Conservation (phyloP, 2,113 vertebrate species). For the Laticauda laticaudata region DNA sequence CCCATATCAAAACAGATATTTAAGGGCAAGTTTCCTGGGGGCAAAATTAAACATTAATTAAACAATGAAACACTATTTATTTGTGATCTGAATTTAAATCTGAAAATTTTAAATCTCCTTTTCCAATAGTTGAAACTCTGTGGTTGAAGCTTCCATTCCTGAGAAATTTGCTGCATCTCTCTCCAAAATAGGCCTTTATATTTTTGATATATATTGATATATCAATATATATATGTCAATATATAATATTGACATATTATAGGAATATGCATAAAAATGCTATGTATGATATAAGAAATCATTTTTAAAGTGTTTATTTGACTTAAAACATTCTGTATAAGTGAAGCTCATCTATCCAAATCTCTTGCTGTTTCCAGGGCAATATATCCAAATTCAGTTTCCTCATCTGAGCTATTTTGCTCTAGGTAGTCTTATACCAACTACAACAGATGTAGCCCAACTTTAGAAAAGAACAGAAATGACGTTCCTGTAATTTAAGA, state of each 20-base stretch:
- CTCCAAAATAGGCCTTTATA: neutral
- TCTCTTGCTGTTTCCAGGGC: neutral
- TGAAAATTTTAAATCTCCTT: neutral
- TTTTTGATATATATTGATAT: too few species aligned
- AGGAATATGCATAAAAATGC: neutral
- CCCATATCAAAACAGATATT: neutral
- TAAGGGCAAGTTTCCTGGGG: neutral
- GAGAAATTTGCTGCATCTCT: neutral
- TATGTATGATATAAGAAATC: neutral
- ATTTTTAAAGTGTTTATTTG: neutral
- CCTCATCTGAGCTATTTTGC: neutral
- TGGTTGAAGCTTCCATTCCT: neutral
- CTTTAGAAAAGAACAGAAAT: neutral
- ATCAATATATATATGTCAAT: too few species aligned
- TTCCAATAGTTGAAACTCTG: neutral
- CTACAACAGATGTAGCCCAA: neutral
- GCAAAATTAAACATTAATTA: neutral
- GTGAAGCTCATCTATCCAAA: neutral
- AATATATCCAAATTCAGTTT: neutral
- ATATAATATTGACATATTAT: too few species aligned
- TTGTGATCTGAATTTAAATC: neutral
- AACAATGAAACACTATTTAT: neutral
- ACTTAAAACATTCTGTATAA: neutral
- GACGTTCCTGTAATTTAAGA: neutral
- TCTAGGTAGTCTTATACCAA: neutral